Conservation (phyloP, 2,888 invertebrate species). For the Xylophagus ater region DNA sequence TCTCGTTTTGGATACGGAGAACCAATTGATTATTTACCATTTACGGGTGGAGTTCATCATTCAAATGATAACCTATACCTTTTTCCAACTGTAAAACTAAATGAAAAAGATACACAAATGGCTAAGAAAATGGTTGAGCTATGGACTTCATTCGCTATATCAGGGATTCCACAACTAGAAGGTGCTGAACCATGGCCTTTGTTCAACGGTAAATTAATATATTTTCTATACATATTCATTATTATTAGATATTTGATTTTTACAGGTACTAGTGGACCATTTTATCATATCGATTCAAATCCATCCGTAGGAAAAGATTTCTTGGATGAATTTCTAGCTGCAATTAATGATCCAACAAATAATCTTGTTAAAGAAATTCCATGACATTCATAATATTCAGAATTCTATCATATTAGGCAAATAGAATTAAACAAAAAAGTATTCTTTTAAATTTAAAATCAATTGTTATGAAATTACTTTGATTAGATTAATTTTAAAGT, state of each 20-base stretch:
- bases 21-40: constrained; percentile 36
- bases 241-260: too few relatives aligned
- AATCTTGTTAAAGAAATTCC: too few relatives aligned
- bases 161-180: too few relatives aligned
- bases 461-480: too few relatives aligned
- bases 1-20: constrained; percentile 40
- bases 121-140: constrained; percentile 40
- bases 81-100: constrained; percentile 36
- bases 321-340: constrained; percentile 26
- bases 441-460: too few relatives aligned
- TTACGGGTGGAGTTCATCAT: constrained; percentile 45
- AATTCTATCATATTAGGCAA: too few relatives aligned
- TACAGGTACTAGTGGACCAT: constrained; percentile 36
- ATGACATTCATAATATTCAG: too few relatives aligned
- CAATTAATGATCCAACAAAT: constrained; percentile 29
- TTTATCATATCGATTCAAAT: constrained; percentile 28
- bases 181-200: too few relatives aligned
- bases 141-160: constrained; percentile 38
- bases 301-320: constrained; percentile 24
- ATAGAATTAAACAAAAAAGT: too few relatives aligned
- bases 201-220: too few relatives aligned
- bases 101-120: constrained; percentile 31
- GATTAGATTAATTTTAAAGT: too few relatives aligned
- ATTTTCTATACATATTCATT: too few relatives aligned
- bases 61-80: constrained; percentile 50